Conservation (phyloP, 92 coral and sea anemone species). For the Chrysogorgia sp. region DNA sequence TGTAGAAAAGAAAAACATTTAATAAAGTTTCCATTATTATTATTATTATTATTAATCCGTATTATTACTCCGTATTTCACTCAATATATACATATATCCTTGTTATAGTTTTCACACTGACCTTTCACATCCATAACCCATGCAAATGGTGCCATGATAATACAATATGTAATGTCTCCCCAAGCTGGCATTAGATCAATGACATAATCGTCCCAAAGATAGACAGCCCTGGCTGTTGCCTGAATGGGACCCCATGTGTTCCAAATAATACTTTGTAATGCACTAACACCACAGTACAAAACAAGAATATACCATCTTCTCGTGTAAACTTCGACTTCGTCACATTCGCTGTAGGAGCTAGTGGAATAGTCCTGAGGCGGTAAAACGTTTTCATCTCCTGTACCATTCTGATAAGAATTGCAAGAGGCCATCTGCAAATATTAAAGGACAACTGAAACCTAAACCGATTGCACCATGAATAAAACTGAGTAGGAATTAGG, state of each 20-base stretch:
- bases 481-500: no score
- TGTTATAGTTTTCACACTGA: no score
- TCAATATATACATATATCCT: no score
- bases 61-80: no score
- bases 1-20: no score
- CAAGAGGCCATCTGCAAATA: no score
- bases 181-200: conserved; percentile 85
- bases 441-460: no score
- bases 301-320: conserved; percentile 84
- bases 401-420: neutral
- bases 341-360: conserved; percentile 9
- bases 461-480: no score
- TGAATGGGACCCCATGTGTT: conserved; percentile 51
- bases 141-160: conserved; percentile 85
- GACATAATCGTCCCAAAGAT: conserved; percentile 55
- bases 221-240: conserved; percentile 39
- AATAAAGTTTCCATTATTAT: no score
- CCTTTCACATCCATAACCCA: conserved; percentile 98
- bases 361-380: conserved; percentile 8
- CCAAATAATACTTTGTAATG: conserved; percentile 22
- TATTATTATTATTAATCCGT: no score
- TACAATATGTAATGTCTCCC: conserved; percentile 85
- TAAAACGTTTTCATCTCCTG: neutral
- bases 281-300: conserved; percentile 57
- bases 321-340: conserved; percentile 71